Conservation (phyloP, 2,113 vertebrate genomes). For the Sterrhoptilus dennistouni region DNA sequence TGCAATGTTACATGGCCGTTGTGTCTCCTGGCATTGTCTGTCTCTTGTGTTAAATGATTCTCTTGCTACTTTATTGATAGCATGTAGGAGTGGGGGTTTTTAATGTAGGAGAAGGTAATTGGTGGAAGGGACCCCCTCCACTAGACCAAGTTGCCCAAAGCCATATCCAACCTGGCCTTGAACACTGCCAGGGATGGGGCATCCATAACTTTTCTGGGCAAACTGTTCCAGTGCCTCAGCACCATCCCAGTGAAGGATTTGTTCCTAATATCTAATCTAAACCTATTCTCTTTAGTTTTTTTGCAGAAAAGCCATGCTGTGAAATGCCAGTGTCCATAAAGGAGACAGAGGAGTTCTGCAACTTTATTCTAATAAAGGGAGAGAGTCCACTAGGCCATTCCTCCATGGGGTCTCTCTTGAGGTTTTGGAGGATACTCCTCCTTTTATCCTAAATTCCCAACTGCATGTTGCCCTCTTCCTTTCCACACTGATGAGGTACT, state of each 20-base stretch:
- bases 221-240: not conserved
- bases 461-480: not conserved
- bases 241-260: not conserved
- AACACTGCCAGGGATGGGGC: not conserved
- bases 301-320: not conserved
- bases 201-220: not conserved
- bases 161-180: not conserved
- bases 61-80: not conserved
- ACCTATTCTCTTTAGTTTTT: not conserved
- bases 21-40: not conserved
- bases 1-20: accelerated
- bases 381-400: not conserved
- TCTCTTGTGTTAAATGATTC: not conserved
- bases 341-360: not conserved
- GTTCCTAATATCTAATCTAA: not conserved
- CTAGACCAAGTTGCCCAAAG: not conserved
- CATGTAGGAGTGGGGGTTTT: not conserved
- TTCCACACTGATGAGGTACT: not conserved
- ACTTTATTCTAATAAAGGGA: not conserved
- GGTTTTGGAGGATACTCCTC: not conserved
- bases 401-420: not conserved
- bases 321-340: not conserved
- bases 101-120: not conserved
- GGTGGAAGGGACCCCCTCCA: not conserved
- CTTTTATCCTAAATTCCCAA: not conserved